A percentile compares a stretch with the other conserved stretches of the same genome.
These are phyloP conservation scores for Hypocryptadius cinnamomeus DNA, from an alignment of 2,113 vertebrate species.

Conservation along the genomic window DNA sequence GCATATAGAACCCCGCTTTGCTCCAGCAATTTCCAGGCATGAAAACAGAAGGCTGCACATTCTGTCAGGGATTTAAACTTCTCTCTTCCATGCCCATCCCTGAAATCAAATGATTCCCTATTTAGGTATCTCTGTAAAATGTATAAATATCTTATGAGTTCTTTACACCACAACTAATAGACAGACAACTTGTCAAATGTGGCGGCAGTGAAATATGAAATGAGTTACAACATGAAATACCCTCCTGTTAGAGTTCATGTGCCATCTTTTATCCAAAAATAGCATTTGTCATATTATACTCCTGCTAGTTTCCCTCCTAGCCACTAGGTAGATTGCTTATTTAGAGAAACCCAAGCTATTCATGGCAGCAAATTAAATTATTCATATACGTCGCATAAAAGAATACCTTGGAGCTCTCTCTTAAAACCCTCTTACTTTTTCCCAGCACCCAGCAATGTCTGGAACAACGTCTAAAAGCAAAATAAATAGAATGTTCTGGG, in stretches of 20 bases:
- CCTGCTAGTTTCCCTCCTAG: not conserved
- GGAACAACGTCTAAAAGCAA: not conserved
- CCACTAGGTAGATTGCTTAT: conserved; percentile 1
- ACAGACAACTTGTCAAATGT: not conserved
- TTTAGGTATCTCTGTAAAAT: not conserved
- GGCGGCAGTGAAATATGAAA: not conserved
- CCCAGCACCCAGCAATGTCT: not conserved
- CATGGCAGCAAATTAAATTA: conserved; percentile 51
- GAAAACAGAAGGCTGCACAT: not conserved
- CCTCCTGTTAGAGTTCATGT: not conserved
- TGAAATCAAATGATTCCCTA: not conserved
- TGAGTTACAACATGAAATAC: not conserved
- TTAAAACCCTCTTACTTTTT: not conserved
- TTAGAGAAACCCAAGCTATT: conserved; percentile 27
- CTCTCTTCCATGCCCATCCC: not conserved
- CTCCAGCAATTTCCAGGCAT: not conserved
- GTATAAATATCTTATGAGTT: conserved; percentile 16
- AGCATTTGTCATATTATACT: not conserved
- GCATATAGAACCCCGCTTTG: not conserved
- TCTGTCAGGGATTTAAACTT: conserved; percentile 1
- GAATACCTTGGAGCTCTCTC: conserved; percentile 2
- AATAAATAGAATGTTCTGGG: not conserved
- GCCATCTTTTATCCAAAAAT: conserved; percentile 6
- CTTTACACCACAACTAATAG: not conserved
- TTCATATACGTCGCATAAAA: conserved; percentile 30